phyloP scores from a whole-genome alignment of 2,888 invertebrate genomes.

The Ceratothoa steindachneri region DNA sequence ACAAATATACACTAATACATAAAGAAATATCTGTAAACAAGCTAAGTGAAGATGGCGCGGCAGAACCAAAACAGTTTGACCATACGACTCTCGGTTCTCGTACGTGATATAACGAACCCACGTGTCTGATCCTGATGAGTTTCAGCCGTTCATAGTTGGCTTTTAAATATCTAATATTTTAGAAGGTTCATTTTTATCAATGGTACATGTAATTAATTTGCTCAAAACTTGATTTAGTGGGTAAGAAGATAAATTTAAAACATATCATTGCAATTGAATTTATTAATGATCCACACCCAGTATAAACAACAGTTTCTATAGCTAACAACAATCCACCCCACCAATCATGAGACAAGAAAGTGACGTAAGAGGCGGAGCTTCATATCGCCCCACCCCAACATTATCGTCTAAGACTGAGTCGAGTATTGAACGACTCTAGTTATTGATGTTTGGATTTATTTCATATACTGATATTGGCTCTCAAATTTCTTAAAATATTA shows the following conservation, averaged over 20 bases:
- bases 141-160: background rate
- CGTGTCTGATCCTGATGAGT: constrained; percentile 11
- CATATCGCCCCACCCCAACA: background rate
- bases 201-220: no score
- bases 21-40: constrained; percentile 7
- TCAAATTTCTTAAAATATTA: background rate
- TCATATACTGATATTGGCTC: no score
- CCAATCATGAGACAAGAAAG: background rate
- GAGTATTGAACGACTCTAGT: constrained; percentile 6
- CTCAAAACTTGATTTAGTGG: no score
- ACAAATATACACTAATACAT: constrained; percentile 3
- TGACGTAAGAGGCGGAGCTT: background rate
- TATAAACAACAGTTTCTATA: background rate
- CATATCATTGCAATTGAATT: no score
- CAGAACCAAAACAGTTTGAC: constrained; percentile 13
- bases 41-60: constrained; percentile 7
- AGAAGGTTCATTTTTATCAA: background rate
- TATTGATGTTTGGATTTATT: constrained; percentile 3
- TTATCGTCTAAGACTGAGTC: background rate
- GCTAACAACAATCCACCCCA: background rate
- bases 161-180: background rate
- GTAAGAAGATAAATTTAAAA: no score
- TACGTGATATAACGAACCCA: constrained; percentile 10
- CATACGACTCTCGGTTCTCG: constrained; percentile 12
- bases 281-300: constrained; percentile 6